Conservation (phyloP, 1,140 invertebrate genomes). For the Copidosoma floridanum region DNA sequence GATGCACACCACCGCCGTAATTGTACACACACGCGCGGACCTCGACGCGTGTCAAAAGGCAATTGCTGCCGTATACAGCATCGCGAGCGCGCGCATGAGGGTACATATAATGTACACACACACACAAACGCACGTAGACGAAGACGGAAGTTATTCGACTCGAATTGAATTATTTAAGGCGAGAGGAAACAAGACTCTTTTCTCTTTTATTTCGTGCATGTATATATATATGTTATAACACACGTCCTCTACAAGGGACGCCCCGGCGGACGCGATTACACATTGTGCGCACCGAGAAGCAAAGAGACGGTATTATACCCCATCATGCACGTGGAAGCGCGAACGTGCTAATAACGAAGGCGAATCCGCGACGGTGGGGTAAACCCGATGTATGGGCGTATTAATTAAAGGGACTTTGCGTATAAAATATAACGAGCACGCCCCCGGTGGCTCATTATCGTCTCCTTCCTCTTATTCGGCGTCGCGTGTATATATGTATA, state of each 20-base stretch:
- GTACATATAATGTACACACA: too few relatives aligned
- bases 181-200: background rate
- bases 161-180: constrained; percentile 57
- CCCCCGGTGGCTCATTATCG: constrained; percentile 25
- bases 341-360: constrained; percentile 53
- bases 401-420: constrained; percentile 56
- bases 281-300: constrained; percentile 46
- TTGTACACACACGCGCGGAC: background rate
- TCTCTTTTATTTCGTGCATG: too few relatives aligned
- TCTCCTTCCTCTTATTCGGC: background rate
- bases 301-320: constrained; percentile 51
- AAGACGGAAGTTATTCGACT: constrained; percentile 52
- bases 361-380: constrained; percentile 52
- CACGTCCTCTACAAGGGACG: too few relatives aligned
- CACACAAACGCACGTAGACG: too few relatives aligned
- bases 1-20: background rate
- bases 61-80: background rate
- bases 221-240: too few relatives aligned
- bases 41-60: background rate
- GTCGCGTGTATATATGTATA: background rate
- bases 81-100: constrained; percentile 23
- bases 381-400: too few relatives aligned
- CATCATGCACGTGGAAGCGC: constrained; percentile 27
- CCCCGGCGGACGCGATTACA: too few relatives aligned
- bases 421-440: too few relatives aligned